Evolutionary conservation across 2,113 vertebrate species (phyloP).

Genomic region (Antechinus stuartii): DNA sequence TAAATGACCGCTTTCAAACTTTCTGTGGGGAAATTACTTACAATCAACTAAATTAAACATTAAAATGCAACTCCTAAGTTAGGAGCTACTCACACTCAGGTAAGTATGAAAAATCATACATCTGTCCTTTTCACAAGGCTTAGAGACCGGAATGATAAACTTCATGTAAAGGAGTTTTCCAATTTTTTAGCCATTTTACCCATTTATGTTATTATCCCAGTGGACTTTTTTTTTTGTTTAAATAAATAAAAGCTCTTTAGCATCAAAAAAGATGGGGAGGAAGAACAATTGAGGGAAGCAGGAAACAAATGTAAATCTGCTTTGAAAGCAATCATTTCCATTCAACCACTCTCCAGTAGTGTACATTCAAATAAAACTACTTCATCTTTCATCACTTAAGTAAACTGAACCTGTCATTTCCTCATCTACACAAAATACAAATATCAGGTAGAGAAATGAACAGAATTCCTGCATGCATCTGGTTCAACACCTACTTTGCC

Average conservation of each 20-base stretch:
- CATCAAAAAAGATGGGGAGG: background rate
- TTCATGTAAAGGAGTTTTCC: background rate
- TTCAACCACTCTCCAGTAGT: slow-evolving; percentile 42
- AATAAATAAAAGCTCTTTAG: background rate
- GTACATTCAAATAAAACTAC: slow-evolving; percentile 32
- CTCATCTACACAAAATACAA: slow-evolving; percentile 23
- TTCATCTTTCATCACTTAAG: background rate
- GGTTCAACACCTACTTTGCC: background rate
- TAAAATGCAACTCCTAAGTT: background rate
- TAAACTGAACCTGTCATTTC: background rate
- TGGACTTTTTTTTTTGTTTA: background rate
- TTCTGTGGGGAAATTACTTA: background rate
- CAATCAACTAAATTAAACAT: background rate
- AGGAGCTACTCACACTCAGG: background rate
- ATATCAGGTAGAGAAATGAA: slow-evolving; percentile 17
- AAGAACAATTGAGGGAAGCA: slow-evolving; percentile 21
- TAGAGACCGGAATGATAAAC: background rate
- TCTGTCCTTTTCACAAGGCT: background rate
- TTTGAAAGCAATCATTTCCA: slow-evolving; percentile 47
- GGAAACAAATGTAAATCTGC: slow-evolving; percentile 45
- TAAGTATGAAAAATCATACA: background rate
- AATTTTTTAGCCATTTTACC: background rate
- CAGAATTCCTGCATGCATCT: background rate
- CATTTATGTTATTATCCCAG: slow-evolving; percentile 38
- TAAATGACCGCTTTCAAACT: background rate